Percentiles rank a stretch among this genome's conserved stretches.
Conservation (phyloP, 1,140 invertebrate genomes). For the Meloidogyne exigua region DNA sequence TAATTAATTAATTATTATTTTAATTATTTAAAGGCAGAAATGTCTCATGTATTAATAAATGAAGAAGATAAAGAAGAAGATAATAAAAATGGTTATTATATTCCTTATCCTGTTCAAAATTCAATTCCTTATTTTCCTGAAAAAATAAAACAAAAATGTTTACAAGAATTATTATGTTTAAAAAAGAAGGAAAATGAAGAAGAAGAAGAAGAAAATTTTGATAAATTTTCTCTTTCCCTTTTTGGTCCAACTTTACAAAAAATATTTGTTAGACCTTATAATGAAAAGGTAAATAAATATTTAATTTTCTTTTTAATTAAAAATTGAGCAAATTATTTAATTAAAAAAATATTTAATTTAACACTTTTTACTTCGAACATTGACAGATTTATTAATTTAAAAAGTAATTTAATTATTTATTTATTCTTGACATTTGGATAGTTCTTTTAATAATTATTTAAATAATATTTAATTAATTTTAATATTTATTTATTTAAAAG, state of each 20-base stretch:
- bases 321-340: too few relatives aligned
- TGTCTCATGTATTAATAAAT: constrained; percentile 37
- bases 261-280: constrained; percentile 47
- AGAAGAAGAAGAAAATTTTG: constrained; percentile 38
- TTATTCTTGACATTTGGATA: too few relatives aligned
- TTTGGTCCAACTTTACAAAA: constrained; percentile 43
- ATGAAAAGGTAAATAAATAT: constrained; percentile 40
- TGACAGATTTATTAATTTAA: too few relatives aligned
- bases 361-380: too few relatives aligned
- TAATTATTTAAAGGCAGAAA: constrained; percentile 35
- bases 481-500: too few relatives aligned
- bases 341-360: too few relatives aligned
- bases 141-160: constrained; percentile 36
- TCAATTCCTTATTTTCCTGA: constrained; percentile 44
- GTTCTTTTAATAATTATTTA: too few relatives aligned
- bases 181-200: neutral
- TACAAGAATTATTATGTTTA: constrained; percentile 30
- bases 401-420: too few relatives aligned
- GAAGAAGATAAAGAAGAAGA: neutral
- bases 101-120: constrained; percentile 50
- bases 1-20: neutral
- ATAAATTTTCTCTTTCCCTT: constrained; percentile 27
- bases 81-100: constrained; percentile 19
- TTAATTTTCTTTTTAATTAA: too few relatives aligned
- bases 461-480: too few relatives aligned